Evolutionary conservation across 2,888 invertebrate species (phyloP).

Genomic region (Acanthosepion pharaonis): DNA sequence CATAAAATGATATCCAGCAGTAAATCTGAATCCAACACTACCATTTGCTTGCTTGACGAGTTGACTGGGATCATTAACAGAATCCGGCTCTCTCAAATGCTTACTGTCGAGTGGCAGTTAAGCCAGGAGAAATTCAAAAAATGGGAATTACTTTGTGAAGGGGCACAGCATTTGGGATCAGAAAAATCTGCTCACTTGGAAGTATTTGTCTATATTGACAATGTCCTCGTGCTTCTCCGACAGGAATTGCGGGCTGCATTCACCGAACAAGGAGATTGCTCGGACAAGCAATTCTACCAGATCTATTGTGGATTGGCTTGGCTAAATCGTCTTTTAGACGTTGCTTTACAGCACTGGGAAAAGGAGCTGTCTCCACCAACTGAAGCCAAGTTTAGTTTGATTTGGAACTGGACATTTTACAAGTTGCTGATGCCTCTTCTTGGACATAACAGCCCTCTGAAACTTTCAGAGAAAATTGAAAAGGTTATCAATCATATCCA

Average conservation of each 20-base stretch:
- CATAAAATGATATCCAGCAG: slow-evolving; percentile 38
- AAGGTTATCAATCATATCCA: slow-evolving; percentile 42
- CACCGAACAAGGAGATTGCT: slow-evolving; percentile 35
- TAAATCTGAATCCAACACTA: background rate
- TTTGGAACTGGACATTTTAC: slow-evolving; percentile 39
- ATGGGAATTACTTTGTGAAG: slow-evolving; percentile 6
- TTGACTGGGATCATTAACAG: slow-evolving; percentile 33
- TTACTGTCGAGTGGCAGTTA: slow-evolving; percentile 25
- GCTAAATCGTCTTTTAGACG: slow-evolving; percentile 36
- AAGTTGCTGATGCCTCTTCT: slow-evolving; percentile 34
- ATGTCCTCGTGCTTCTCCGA: background rate
- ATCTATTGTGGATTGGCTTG: slow-evolving; percentile 41
- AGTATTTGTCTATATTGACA: slow-evolving; percentile 42
- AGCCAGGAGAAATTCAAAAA: slow-evolving; percentile 35
- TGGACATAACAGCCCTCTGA: slow-evolving; percentile 34
- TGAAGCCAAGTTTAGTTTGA: slow-evolving; percentile 25
- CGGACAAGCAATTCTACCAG: slow-evolving; percentile 46
- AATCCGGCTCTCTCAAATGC: slow-evolving; percentile 11
- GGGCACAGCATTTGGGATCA: background rate
- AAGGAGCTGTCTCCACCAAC: background rate
- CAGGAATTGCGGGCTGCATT: slow-evolving; percentile 24
- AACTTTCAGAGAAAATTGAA: slow-evolving; percentile 42
- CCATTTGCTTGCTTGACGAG: background rate
- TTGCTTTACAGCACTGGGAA: slow-evolving; percentile 38
- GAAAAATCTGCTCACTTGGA: slow-evolving; percentile 39